These are phyloP conservation scores for Dolichotis patagonum DNA, from an alignment of 2,113 vertebrate genomes.

Conservation along the genomic window DNA sequence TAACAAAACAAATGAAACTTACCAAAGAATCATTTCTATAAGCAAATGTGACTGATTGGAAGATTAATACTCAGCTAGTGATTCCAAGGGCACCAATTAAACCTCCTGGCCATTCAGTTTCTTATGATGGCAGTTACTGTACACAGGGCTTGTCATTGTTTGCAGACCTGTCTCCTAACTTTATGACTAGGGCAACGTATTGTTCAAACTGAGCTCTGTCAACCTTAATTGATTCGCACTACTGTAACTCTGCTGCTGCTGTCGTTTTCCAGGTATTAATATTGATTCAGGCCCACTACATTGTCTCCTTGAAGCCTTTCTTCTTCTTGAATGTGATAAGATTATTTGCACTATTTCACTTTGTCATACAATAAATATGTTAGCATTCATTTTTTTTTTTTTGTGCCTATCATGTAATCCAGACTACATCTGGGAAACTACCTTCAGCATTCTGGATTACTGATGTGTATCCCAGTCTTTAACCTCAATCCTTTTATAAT, in stretches of 20 bases:
- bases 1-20: not conserved
- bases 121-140: not conserved
- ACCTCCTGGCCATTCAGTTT: not conserved
- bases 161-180: constrained; percentile 59
- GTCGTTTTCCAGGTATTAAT: constrained; percentile 65
- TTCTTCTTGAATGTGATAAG: constrained; percentile 30
- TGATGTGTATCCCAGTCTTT: not conserved
- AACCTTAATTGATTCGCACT: constrained; percentile 51
- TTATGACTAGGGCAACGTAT: constrained; percentile 57
- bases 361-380: not conserved
- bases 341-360: constrained; percentile 10
- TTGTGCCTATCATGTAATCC: not conserved
- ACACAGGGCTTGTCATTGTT: constrained; percentile 28
- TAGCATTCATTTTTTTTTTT: not conserved
- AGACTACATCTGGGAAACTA: not conserved
- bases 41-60: constrained; percentile 42
- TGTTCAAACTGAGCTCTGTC: constrained; percentile 62
- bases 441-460: not conserved
- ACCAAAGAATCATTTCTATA: constrained; percentile 39
- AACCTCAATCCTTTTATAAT: not conserved
- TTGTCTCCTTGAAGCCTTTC: constrained; percentile 45
- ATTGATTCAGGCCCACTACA: constrained; percentile 53
- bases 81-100: constrained; percentile 50
- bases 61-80: constrained; percentile 54
- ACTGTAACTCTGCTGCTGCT: not conserved